phyloP scores from a whole-genome alignment of 92 coral and sea anemone species.

The Diadumene lineata region DNA sequence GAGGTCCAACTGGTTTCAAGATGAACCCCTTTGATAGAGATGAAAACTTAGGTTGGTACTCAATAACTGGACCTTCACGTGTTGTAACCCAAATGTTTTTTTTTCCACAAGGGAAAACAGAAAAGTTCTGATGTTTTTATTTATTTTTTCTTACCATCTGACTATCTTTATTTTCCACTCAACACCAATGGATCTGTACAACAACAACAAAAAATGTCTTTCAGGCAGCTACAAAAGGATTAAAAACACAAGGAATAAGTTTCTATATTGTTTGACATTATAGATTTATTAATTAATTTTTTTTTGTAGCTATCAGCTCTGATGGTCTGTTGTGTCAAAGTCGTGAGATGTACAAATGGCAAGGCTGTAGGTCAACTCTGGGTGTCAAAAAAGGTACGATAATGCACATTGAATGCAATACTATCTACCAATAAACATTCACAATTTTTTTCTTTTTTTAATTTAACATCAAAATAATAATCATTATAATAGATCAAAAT shows the following conservation, averaged over 20 bases:
- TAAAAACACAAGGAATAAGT: too few species aligned
- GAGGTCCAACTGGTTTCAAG: constrained; percentile 60
- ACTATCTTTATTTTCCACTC: neutral
- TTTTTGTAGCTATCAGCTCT: constrained; percentile 68
- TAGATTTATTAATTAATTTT: neutral
- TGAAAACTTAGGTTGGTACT: constrained; percentile 69
- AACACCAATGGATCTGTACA: too few species aligned
- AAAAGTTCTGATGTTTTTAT: neutral
- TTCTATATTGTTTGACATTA: too few species aligned
- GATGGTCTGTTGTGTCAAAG: constrained; percentile 92
- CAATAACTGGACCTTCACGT: too few species aligned
- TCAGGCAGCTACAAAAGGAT: too few species aligned
- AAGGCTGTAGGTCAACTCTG: constrained; percentile 91
- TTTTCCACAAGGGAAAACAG: neutral
- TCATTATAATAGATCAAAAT: too few species aligned
- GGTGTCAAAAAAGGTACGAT: constrained; percentile 94
- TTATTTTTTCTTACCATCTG: neutral
- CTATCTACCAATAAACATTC: too few species aligned
- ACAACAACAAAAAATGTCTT: too few species aligned
- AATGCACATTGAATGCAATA: too few species aligned
- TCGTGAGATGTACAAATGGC: constrained; percentile 84
- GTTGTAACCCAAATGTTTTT: neutral
- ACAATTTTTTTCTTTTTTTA: too few species aligned
- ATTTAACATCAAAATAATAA: too few species aligned
- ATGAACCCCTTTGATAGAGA: constrained; percentile 91